Evolutionary conservation across 2,888 invertebrate genomes (phyloP), one percentile per base, ranked within the genome.

Genomic region (Invenusta paracnida): DNA sequence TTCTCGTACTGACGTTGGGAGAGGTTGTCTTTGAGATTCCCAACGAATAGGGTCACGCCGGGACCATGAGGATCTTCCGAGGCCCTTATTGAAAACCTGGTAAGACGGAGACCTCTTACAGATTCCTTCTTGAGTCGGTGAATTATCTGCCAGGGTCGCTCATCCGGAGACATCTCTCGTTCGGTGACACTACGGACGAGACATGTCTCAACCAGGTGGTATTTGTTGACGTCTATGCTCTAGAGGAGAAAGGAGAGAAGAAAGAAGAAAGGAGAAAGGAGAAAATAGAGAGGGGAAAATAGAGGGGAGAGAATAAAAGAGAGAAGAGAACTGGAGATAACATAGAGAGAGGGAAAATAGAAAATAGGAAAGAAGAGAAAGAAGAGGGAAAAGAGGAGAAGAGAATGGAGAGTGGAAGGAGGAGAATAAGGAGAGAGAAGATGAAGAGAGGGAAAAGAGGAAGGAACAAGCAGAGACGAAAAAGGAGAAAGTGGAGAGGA

Each of bases 51-150:
- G 85, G 98, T 97, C 89, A 98, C 94, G 91, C 95, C 96, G 89
- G 97, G 96, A 88, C 98, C 97, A 93, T 99, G 98, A 48, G 98
- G 98, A 93, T 99, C 98, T 92, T 97, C 96, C 90, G 95, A 96
- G 90, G 97, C 94, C 93, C 98, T 98, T 91, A 99, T 94, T 93
- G 99, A 99, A 93, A 99, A 99, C 89, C 99, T 94, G 93, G 98
- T 97, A 92, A 98, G 94, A 93, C 98, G 97, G 95, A 97, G 98
- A 93, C 98, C 97, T 87, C 98, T 94, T 90, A 99, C 95, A 85
- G 98, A 98, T 92, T 98, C 98, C 92, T 73, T 85, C 23, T 85
- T 48, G 2, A 86, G 28, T 0, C 84, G 89, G 87, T 91, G 91
- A 86, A 91, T 89, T 67, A 92, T 88, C 87, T 90, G 89, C 90